Evolutionary conservation across 2,113 vertebrate species (phyloP), one percentile per base, ranked within the genome.

Genomic region (Limnothrissa miodon): DNA sequence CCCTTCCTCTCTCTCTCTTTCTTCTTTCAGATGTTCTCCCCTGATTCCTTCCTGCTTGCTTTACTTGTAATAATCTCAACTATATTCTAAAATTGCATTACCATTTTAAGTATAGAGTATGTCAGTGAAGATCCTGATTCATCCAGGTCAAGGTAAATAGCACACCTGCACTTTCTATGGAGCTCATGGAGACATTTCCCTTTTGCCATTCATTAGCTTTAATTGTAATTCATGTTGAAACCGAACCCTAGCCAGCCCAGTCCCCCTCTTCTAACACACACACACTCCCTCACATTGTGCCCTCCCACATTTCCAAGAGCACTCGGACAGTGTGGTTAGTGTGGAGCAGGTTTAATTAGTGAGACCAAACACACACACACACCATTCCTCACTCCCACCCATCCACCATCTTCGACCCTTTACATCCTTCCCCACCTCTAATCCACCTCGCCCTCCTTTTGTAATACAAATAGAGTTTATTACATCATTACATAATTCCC

Each of bases 401-500:
- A 39, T 11, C 29, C 66, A 74, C 11, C 29, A 9, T 15, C 5
- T 33, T 36, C 11, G 1, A 74, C 33, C 15, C 11, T 74, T 74
- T 21, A 33, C 13, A 10, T 62, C 25, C 70, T 78, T 33, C 29
- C 53, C 21, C 45, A 42, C 42, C 42, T 42, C 42, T 42, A 42
- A 42, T 81, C 53, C 81, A 85, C 79, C 78, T 80, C 85, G 0
- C 23, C 42, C 79, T 84, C 85, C 79, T 85, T 85, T 84, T 86
- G 82, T 89, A 92, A 88, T 90, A 83, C 86, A 83, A 90, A 89
- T 78, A 87, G 90, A 87, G 88, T 88, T 90, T 86, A 88, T 91
- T 90, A 91, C 84, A 87, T 88, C 78, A 81, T 83, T 87, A 83
- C 79, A 89, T 85, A 84, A 79, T 21, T 33, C 86, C 45, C 82